Evolutionary conservation across 1,140 invertebrate genomes (phyloP).

Genomic region (Daktulosphaira vitifoliae): DNA sequence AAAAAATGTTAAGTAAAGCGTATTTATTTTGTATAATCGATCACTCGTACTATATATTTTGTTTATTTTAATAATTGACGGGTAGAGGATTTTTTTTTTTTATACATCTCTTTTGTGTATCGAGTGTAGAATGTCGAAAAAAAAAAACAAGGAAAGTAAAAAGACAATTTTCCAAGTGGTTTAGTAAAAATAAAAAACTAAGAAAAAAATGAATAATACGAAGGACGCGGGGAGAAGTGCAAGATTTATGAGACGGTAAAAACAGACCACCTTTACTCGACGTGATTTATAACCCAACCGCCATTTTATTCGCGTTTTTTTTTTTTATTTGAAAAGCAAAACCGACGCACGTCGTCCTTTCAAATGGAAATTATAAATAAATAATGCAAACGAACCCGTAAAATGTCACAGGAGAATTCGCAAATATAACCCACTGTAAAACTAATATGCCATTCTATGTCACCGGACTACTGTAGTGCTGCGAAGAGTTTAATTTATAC

Average conservation of each 20-base stretch:
- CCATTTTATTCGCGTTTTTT: slow-evolving; percentile 20
- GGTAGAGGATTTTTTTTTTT: no score
- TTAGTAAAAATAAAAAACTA: slow-evolving; percentile 10
- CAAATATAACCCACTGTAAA: no score
- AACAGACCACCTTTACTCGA: slow-evolving; percentile 25
- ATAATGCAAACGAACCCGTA: slow-evolving; percentile 14
- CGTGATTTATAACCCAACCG: slow-evolving; percentile 29
- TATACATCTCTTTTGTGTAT: no score
- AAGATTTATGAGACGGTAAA: slow-evolving; percentile 28
- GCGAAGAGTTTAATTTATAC: no score
- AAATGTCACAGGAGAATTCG: slow-evolving; percentile 11
- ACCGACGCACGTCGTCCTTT: slow-evolving; percentile 17
- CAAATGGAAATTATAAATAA: slow-evolving; percentile 22
- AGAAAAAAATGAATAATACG: slow-evolving; percentile 25
- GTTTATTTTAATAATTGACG: no score
- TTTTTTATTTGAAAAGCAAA: slow-evolving; percentile 20
- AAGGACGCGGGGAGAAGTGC: neutral
- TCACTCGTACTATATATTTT: no score
- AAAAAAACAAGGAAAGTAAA: neutral
- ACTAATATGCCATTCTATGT: no score
- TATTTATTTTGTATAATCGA: no score
- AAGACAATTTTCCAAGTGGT: slow-evolving; percentile 32
- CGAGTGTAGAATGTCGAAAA: no score
- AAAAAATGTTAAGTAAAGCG: no score
- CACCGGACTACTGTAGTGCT: no score